Evolutionary conservation across 2,113 vertebrate species (phyloP).

Genomic region (Heptranchias perlo): DNA sequence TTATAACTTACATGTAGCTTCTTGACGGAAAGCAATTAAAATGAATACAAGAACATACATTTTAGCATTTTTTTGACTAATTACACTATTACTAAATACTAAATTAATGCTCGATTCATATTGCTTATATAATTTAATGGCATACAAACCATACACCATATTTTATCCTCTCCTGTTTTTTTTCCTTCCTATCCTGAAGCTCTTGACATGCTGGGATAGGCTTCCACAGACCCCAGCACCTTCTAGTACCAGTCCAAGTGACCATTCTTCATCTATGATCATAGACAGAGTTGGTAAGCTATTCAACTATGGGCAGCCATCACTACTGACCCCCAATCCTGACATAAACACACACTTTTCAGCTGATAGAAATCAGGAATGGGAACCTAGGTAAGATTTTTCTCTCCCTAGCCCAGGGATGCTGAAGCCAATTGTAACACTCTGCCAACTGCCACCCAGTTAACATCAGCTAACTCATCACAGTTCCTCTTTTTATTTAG

Average conservation of each 20-base stretch:
- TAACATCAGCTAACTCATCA: no score
- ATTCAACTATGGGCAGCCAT: no score
- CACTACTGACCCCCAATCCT: no score
- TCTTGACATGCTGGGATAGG: background rate
- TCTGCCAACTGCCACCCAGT: no score
- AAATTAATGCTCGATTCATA: background rate
- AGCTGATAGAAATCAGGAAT: no score
- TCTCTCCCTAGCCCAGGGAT: no score
- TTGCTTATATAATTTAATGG: background rate
- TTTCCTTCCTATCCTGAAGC: background rate
- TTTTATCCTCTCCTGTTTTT: background rate
- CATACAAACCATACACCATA: background rate
- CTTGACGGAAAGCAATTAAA: background rate
- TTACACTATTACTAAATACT: background rate
- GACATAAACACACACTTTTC: no score
- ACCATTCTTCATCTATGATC: background rate
- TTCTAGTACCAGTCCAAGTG: background rate
- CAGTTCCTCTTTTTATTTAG: no score
- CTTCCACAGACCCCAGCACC: background rate
- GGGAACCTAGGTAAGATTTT: no score
- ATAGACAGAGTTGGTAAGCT: background rate
- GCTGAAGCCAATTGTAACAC: no score
- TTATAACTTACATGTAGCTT: background rate
- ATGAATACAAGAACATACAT: background rate
- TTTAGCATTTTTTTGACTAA: background rate